Evolutionary conservation across 2,113 vertebrate genomes (phyloP), one percentile per base, ranked within the genome.

Genomic region (pig (Sus scrofa)): DNA sequence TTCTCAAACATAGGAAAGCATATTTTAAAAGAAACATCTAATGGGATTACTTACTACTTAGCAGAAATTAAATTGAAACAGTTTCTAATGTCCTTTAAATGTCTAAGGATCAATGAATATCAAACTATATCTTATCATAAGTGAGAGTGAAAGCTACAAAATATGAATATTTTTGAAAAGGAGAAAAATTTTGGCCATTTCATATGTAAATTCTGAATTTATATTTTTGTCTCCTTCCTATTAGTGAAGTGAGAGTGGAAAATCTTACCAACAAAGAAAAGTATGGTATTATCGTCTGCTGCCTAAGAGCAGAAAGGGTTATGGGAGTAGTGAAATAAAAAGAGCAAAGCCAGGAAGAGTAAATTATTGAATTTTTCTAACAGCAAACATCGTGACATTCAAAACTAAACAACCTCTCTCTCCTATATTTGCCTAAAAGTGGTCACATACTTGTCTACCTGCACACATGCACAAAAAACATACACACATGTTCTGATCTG

Each of bases 171-270:
- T 70, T 56, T 88, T 81, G 8, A 34, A 83, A 86, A 73, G 22
- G 8, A n/a, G 32, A 34, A 86, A 74, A 73, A 19, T 56, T 81
- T 24, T 26, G 0, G 71, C 18, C 34, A 37, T 52, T 93, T 83
- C 4, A 63, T 6, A 34, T 83, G 86, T 32, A 70, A 52, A 81
- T 60, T 91, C 68, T 92, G 62, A 86, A 82, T 91, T 92, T 86
- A 14, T 4, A 83, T 75, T 95, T 89, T 86, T 93, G 3, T 85
- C 37, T 79, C 27, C 52, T 86, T 91, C 32, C 6, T 89, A 1
- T 74, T 74, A 60, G 5, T 94, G 27, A 82, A n/a, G 4, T 63
- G 11, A 32, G 77, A 34, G 15, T 86, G 2, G 77, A 60, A 86
- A 13, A 79, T 73, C 19, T 85, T 97, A 5, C 27, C 12, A 84